These are phyloP conservation scores for Nerophis ophidion DNA, from an alignment of 2,113 vertebrate species.

Conservation along the genomic window DNA sequence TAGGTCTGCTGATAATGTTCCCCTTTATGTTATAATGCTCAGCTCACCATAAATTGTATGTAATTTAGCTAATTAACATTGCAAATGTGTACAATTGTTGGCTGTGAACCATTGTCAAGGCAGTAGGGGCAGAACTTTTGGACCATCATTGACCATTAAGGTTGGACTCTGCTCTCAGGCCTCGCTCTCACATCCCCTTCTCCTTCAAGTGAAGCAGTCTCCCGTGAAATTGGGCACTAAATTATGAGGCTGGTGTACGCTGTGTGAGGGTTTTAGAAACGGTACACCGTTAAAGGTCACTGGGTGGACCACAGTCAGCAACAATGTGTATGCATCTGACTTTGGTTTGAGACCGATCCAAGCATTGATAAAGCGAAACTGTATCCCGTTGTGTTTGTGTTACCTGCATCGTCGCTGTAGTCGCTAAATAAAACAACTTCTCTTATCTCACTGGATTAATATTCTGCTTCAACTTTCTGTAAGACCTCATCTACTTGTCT, in stretches of 20 bases:
- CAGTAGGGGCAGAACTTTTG: conserved; percentile 8
- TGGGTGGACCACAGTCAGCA: conserved; percentile 24
- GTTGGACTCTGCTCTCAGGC: conserved; percentile 39
- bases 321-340: conserved; percentile 16
- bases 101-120: conserved; percentile 4
- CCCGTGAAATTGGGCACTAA: conserved; percentile 91
- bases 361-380: conserved; percentile 15
- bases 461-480: conserved; percentile 24
- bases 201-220: conserved; percentile 85
- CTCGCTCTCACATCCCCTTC: conserved; percentile 38
- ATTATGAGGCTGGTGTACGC: conserved; percentile 72
- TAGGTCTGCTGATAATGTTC: no score
- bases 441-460: conserved; percentile 49
- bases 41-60: background rate
- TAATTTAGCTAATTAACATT: conserved; percentile 25
- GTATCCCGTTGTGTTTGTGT: conserved; percentile 26
- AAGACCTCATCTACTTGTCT: conserved; percentile 2
- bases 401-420: conserved; percentile 42
- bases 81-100: conserved; percentile 12
- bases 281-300: conserved; percentile 58
- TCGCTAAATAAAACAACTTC: conserved; percentile 57
- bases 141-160: conserved; percentile 39
- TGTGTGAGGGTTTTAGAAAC: conserved; percentile 69
- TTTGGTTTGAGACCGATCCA: conserved; percentile 16
- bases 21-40: no score